Conservation (phyloP, 2,888 invertebrate genomes). For the Julus scanicus region DNA sequence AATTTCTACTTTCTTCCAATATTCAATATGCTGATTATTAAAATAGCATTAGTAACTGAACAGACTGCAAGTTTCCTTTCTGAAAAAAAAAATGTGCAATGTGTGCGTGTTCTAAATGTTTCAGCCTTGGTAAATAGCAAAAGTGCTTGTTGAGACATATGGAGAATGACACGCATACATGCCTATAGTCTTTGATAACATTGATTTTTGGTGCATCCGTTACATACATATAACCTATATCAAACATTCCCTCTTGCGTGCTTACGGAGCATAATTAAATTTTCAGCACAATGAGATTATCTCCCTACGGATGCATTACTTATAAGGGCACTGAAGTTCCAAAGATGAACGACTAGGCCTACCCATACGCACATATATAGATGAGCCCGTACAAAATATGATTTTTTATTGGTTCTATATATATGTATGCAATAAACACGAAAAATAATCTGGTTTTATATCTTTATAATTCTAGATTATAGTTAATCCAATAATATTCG, state of each 20-base stretch:
- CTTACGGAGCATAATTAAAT: background rate
- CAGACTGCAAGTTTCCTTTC: background rate
- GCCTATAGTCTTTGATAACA: background rate
- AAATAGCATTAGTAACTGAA: background rate
- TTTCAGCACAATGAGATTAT: slow-evolving; percentile 1
- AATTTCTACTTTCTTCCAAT: background rate
- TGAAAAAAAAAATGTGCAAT: background rate
- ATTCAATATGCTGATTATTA: background rate
- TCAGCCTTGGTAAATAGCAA: background rate
- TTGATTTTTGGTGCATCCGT: slow-evolving; percentile 8
- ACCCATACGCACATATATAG: background rate
- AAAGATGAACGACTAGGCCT: background rate
- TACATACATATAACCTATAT: background rate
- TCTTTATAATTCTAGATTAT: background rate
- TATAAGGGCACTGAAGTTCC: background rate
- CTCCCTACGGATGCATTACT: background rate
- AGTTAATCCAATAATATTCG: no score
- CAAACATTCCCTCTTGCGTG: slow-evolving; percentile 1
- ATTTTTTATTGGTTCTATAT: background rate
- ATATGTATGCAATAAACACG: background rate
- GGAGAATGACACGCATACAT: background rate
- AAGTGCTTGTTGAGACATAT: slow-evolving; percentile 1
- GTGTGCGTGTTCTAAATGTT: background rate
- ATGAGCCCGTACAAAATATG: background rate
- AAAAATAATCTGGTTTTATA: background rate